Conservation (phyloP, 2,113 vertebrate species). For the Proterorhinus semilunaris region DNA sequence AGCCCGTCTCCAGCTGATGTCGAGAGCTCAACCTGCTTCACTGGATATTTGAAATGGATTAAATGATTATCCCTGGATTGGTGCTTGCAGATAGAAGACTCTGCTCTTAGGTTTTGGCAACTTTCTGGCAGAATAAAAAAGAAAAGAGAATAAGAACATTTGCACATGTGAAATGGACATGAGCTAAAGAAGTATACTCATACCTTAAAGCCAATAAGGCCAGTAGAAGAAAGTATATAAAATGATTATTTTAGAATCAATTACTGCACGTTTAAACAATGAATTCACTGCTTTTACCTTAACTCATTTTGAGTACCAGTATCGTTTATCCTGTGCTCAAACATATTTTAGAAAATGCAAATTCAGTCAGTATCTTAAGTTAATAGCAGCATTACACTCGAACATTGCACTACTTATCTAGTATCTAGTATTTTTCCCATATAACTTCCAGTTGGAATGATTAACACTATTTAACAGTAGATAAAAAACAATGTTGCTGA, state of each 20-base stretch:
- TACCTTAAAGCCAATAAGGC: too few species aligned
- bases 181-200: too few species aligned
- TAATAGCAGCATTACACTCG: too few species aligned
- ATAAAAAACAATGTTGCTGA: background rate
- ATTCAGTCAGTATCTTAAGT: too few species aligned
- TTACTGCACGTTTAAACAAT: too few species aligned
- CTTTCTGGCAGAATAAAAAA: slow-evolving; percentile 3
- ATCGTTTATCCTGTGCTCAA: too few species aligned
- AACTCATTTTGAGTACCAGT: too few species aligned
- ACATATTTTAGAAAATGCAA: too few species aligned
- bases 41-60: slow-evolving; percentile 56
- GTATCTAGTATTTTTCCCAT: background rate
- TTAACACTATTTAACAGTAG: background rate
- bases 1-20: slow-evolving; percentile 28
- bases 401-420: too few species aligned
- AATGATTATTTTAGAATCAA: too few species aligned
- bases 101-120: slow-evolving; percentile 21
- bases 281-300: too few species aligned
- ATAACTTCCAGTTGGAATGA: background rate
- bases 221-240: too few species aligned
- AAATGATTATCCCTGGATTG: slow-evolving; percentile 52
- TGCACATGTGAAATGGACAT: background rate
- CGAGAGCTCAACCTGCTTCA: slow-evolving; percentile 50
- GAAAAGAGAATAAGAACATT: background rate
- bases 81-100: slow-evolving; percentile 22